Evolutionary conservation across 2,113 vertebrate genomes (phyloP).

Genomic region (Lepus timidus): DNA sequence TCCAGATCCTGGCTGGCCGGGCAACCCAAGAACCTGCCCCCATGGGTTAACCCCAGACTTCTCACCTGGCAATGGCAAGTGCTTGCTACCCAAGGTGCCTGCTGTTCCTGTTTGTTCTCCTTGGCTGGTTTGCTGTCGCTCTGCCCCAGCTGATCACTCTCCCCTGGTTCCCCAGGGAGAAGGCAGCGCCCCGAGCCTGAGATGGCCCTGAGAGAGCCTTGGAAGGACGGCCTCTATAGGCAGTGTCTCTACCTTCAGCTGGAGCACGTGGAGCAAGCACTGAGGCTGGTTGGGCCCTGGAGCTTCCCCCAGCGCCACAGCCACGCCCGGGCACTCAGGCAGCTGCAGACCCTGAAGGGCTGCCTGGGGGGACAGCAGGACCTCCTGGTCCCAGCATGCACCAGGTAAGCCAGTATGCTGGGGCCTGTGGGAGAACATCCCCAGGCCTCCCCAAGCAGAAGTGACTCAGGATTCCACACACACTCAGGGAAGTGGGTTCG

Average conservation of each 20-base stretch:
- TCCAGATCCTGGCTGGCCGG: neutral
- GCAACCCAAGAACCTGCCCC: neutral
- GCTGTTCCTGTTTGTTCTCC: neutral
- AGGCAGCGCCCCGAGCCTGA: slow-evolving; percentile 79
- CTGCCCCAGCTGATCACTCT: neutral
- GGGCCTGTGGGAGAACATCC: neutral
- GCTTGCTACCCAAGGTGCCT: accelerated
- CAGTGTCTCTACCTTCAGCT: slow-evolving; percentile 93
- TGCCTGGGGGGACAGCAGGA: slow-evolving; percentile 86
- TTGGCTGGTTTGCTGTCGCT: neutral
- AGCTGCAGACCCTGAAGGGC: slow-evolving; percentile 93
- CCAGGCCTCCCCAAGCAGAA: neutral
- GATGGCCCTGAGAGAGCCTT: slow-evolving; percentile 76
- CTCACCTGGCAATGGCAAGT: neutral
- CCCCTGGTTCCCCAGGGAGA: slow-evolving; percentile 78
- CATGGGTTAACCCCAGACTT: neutral
- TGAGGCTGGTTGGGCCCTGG: slow-evolving; percentile 89
- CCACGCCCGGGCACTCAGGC: slow-evolving; percentile 90
- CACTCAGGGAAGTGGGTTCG: neutral
- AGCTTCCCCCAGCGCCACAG: slow-evolving; percentile 89
- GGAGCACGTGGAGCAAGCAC: slow-evolving; percentile 91
- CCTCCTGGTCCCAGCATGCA: slow-evolving; percentile 72
- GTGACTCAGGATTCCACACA: neutral
- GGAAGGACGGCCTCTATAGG: slow-evolving; percentile 88
- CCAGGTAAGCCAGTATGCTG: slow-evolving; percentile 82